Conservation (phyloP, 2,888 invertebrate genomes). For the Pheosia tremula region DNA sequence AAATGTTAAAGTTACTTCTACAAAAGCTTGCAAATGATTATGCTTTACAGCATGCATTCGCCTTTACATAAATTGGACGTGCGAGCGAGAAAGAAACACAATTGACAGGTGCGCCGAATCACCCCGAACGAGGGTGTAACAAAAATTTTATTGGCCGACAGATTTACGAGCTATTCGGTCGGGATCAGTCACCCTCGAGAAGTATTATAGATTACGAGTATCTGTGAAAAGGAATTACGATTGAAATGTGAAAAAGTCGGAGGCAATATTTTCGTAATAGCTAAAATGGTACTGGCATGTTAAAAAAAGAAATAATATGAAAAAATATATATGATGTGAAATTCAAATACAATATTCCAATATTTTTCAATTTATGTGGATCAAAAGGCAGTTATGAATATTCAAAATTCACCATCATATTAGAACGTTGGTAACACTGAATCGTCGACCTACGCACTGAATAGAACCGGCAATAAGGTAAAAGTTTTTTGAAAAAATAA, state of each 20-base stretch:
- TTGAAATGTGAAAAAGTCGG: constrained; percentile 31
- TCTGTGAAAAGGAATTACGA: constrained; percentile 42
- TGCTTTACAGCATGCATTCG: constrained; percentile 10
- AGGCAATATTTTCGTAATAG: constrained; percentile 26
- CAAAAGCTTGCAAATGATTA: too few species aligned
- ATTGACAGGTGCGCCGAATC: constrained; percentile 55
- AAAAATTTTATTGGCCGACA: constrained; percentile 47
- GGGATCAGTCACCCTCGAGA: constrained; percentile 41
- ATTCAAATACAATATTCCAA: too few species aligned
- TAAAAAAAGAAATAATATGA: not conserved
- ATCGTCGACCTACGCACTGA: too few species aligned
- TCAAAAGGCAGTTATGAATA: too few species aligned
- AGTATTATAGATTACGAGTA: constrained; percentile 39
- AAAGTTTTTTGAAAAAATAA: too few species aligned
- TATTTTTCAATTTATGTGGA: too few species aligned
- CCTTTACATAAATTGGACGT: constrained; percentile 24
- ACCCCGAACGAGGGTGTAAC: constrained; percentile 44
- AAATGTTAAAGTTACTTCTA: too few species aligned
- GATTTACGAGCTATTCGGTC: constrained; percentile 44
- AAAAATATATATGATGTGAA: not conserved
- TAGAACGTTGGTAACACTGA: too few species aligned
- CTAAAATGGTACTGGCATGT: constrained; percentile 16
- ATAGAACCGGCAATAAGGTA: too few species aligned
- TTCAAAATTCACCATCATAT: too few species aligned
- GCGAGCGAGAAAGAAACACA: constrained; percentile 39